Evolutionary conservation across 2,888 invertebrate species (phyloP), one percentile per base, ranked within the genome.

Genomic region (Abrostola tripartita): DNA sequence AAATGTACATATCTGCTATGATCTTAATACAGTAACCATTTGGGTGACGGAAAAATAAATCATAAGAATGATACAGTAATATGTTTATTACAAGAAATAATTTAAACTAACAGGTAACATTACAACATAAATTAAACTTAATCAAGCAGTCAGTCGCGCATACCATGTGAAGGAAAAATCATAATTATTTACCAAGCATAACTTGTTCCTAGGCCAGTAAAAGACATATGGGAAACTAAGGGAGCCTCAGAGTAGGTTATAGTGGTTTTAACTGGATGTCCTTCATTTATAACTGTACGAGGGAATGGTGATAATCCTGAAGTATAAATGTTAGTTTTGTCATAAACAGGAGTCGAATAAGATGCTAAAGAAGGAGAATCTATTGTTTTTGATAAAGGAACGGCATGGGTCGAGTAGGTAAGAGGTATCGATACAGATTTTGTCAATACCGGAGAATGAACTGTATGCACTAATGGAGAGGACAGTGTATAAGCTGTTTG

Each of bases 141-240:
- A 75, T 65, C 55, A 68, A 73, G 63, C 69, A 84, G 86, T 88
- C 88, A 88, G 86, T 87, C 87, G 86, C 86, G 81, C 83, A 75
- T 78, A 65, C 66, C 76, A 76, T 66, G 69, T 71, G 41, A 40
- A 68, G 71, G 72, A 71, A 61, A 58, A 65, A 78, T 64, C 12
- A 64, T 0, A 68, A 61, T 62, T 37, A 78, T 82, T 82, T 86
- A 91, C 87, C 89, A 90, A 52, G 85, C 76, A 64, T 90, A 88
- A 55, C 70, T 84, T 10, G 82, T 67, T 55, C 85, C 86, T 50
- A 85, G 67, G 36, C 84, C 84, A 54, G 79, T 79, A 63, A 88
- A 88, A 36, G 85, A 83, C 65, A 84, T 83, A 64, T 88, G 89
- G 37, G 86, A 85, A 12, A 86, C 83, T 41, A 75, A 53, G 0